phyloP scores from a whole-genome alignment of 2,888 invertebrate genomes.

The Aspidapion aeneum region DNA sequence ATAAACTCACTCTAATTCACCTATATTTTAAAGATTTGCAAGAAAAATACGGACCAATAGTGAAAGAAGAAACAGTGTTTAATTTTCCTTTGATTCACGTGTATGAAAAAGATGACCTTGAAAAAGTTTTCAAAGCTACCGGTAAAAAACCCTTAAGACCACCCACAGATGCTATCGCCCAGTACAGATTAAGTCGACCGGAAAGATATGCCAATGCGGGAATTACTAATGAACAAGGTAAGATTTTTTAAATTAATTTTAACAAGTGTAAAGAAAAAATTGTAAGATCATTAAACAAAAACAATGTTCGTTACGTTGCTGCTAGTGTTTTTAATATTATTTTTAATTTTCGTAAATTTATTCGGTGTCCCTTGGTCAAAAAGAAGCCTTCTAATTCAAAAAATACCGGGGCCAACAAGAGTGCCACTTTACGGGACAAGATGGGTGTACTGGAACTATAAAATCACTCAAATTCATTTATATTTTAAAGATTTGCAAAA shows the following conservation, averaged over 20 bases:
- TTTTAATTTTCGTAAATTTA: background rate
- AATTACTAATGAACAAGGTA: conserved; percentile 77
- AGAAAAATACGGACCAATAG: conserved; percentile 69
- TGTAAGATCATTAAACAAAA: too few relatives aligned
- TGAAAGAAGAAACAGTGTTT: conserved; percentile 73
- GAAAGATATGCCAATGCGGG: conserved; percentile 81
- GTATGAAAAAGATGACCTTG: conserved; percentile 67
- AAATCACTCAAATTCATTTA: conserved; percentile 71
- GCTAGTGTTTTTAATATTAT: background rate
- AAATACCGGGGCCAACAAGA: conserved; percentile 70
- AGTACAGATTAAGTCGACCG: conserved; percentile 68
- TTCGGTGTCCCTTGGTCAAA: background rate
- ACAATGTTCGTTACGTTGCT: background rate
- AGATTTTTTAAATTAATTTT: too few relatives aligned
- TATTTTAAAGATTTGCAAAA: conserved; percentile 72
- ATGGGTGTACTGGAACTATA: conserved; percentile 62
- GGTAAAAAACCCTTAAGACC: conserved; percentile 77
- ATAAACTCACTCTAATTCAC: conserved; percentile 67
- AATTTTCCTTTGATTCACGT: conserved; percentile 71
- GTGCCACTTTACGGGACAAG: conserved; percentile 75
- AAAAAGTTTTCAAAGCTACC: conserved; percentile 68
- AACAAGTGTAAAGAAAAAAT: too few relatives aligned
- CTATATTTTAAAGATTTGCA: conserved; percentile 78
- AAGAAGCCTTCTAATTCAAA: background rate
- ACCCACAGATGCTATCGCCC: conserved; percentile 75